Conservation (phyloP, 1,140 invertebrate species). For the Olivierus martensii region DNA sequence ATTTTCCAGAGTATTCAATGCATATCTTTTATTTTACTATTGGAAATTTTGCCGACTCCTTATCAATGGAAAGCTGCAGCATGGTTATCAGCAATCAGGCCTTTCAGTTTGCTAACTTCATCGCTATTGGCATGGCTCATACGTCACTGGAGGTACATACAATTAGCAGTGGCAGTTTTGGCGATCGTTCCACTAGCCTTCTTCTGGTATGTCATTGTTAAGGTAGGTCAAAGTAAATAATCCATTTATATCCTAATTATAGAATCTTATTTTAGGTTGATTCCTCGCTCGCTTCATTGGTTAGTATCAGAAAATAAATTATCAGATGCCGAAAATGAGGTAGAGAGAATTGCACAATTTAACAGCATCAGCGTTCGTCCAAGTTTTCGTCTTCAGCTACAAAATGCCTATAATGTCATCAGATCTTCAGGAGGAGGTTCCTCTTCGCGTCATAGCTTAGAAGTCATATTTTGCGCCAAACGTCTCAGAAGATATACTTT, state of each 20-base stretch:
- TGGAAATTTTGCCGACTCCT: conserved; percentile 38
- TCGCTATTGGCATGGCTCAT: conserved; percentile 32
- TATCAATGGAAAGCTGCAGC: conserved; percentile 35
- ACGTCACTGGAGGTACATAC: conserved; percentile 34
- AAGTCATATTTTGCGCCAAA: conserved; percentile 6
- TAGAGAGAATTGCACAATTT: conserved; percentile 5
- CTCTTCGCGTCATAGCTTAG: conserved; percentile 3
- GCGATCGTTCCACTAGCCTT: conserved; percentile 31
- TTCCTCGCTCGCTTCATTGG: conserved; percentile 19
- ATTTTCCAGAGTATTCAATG: conserved; percentile 23
- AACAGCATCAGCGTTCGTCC: conserved; percentile 3
- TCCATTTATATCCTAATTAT: too few relatives aligned
- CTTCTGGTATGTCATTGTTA: conserved; percentile 34
- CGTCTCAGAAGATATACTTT: conserved; percentile 11
- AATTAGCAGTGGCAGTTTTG: conserved; percentile 33
- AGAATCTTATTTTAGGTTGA: conserved; percentile 1
- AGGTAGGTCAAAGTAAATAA: neutral
- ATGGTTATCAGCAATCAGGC: conserved; percentile 30
- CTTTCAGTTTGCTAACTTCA: conserved; percentile 30
- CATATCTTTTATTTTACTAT: conserved; percentile 30
- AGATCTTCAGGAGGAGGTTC: neutral
- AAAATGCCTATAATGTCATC: conserved; percentile 6
- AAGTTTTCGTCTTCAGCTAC: conserved; percentile 6
- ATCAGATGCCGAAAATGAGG: conserved; percentile 8
- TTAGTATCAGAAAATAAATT: conserved; percentile 10